Base-by-base conservation (phyloP, 1,140 invertebrate genomes). In the Euwallacea similis region DNA sequence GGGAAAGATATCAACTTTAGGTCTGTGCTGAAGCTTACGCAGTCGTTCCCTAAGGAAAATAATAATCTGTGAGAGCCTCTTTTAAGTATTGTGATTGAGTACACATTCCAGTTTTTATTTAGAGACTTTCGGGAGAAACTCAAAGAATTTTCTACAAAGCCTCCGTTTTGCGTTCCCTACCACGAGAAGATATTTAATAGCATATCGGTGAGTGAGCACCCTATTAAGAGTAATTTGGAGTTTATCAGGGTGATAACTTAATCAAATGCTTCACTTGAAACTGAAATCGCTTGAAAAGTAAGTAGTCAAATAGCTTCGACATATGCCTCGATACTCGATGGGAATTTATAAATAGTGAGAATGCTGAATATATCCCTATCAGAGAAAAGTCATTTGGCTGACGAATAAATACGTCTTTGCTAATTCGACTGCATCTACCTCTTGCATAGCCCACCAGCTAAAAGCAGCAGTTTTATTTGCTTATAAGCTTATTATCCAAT, bases 101-200 rank as follows among this genome's bases (percentile, higher is more conserved):
- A 50, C 13, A 11, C 6, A 60, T 60, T 64, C 13, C 33, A 7
- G 2, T 15, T 46, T 74, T 70, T 66, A 80, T 79, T 43, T 80
- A 91, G 90, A 72, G 81, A 84, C 54, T 83, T 90, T 21, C 88
- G 87, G 72, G 84, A 87, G 66, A 84, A 87, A 82, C 89, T 91
- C 9, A 86, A 88, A 60, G 84, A 86, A n/a, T 84, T 87, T 46
- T 91, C 90, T 0, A 84, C 86, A 0, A 84, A 85, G 73, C 83
- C 86, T 2, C 90, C 91, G 0, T 92, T 93, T 79, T 87, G 88
- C 75, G 89, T 92, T 33, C 90, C 91, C 2, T 89, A 89, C 79
- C 90, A 91, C 80, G 86, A 87, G 65, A 85, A 84, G 67, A 87
- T 92, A 11, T 91, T 89, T 70, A 85, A 88, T 69, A 87, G 86